phyloP scores from a whole-genome alignment of 2,888 invertebrate genomes.

The Melitaea athalia region DNA sequence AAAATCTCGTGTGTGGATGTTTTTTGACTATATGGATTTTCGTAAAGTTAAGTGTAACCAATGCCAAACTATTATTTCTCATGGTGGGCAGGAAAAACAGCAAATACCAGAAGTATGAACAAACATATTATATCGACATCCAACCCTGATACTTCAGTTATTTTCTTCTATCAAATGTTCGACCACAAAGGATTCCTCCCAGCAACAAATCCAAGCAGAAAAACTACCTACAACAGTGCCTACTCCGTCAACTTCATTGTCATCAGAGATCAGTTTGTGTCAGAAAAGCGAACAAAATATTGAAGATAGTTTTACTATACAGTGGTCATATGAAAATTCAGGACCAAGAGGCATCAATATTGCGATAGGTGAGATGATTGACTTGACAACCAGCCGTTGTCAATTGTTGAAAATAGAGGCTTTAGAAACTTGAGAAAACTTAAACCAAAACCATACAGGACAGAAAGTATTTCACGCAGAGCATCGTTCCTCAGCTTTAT shows the following conservation, averaged over 20 bases:
- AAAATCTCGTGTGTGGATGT: slow-evolving; percentile 9
- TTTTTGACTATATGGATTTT: slow-evolving; percentile 4
- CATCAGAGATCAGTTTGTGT: slow-evolving; percentile 2
- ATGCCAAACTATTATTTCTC: neutral
- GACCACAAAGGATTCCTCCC: neutral
- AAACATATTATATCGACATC: neutral
- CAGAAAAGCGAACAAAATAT: neutral
- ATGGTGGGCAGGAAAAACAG: slow-evolving; percentile 10
- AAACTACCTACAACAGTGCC: slow-evolving; percentile 5
- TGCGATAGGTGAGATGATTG: slow-evolving; percentile 6
- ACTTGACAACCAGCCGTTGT: slow-evolving; percentile 7
- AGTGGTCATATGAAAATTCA: slow-evolving; percentile 2
- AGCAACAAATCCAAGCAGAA: neutral
- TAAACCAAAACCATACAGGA: slow-evolving; percentile 7
- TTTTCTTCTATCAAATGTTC: slow-evolving; percentile 5
- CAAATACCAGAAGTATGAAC: neutral
- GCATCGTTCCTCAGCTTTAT: slow-evolving; percentile 9
- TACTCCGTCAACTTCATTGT: slow-evolving; percentile 11
- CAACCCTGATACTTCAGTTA: slow-evolving; percentile 14
- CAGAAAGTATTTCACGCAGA: slow-evolving; percentile 3
- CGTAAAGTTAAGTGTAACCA: too few relatives aligned
- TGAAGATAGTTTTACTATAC: slow-evolving; percentile 5
- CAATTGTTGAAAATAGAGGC: slow-evolving; percentile 7
- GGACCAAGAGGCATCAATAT: neutral
- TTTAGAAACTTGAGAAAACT: slow-evolving; percentile 8